Evolutionary conservation across 2,888 invertebrate genomes (phyloP).

Genomic region (Thalpophila matura): DNA sequence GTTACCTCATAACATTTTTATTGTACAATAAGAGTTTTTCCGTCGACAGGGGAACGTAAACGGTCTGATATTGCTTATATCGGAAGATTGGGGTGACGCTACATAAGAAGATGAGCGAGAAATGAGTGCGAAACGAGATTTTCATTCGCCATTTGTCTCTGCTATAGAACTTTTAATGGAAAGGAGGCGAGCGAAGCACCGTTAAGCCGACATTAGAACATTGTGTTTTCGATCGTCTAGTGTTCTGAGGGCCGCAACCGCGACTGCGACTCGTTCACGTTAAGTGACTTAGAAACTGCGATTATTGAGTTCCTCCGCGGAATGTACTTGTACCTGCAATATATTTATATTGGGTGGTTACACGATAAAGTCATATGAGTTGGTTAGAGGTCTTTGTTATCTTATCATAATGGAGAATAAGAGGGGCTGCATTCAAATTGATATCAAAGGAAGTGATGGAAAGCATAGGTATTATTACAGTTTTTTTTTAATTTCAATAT

Average conservation of each 20-base stretch:
- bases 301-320: constrained; percentile 73
- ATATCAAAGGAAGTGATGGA: background rate
- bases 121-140: constrained; percentile 52
- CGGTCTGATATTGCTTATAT: constrained; percentile 83
- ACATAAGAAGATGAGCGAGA: constrained; percentile 57
- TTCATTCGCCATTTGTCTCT: constrained; percentile 38
- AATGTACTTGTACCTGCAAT: constrained; percentile 54
- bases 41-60: constrained; percentile 78
- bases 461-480: too few relatives aligned
- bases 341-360: constrained; percentile 58
- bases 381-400: constrained; percentile 22
- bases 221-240: constrained; percentile 27
- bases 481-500: too few relatives aligned
- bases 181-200: constrained; percentile 15
- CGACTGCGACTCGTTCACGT: constrained; percentile 63
- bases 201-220: constrained; percentile 22
- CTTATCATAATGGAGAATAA: constrained; percentile 28
- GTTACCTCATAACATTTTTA: constrained; percentile 90
- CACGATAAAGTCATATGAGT: constrained; percentile 43
- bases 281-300: constrained; percentile 80
- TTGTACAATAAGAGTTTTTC: constrained; percentile 87
- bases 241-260: constrained; percentile 33
- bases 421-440: constrained; percentile 12
- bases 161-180: constrained; percentile 31
- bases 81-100: constrained; percentile 71